phyloP scores from a whole-genome alignment of 2,113 vertebrate species.

The Charina bottae region DNA sequence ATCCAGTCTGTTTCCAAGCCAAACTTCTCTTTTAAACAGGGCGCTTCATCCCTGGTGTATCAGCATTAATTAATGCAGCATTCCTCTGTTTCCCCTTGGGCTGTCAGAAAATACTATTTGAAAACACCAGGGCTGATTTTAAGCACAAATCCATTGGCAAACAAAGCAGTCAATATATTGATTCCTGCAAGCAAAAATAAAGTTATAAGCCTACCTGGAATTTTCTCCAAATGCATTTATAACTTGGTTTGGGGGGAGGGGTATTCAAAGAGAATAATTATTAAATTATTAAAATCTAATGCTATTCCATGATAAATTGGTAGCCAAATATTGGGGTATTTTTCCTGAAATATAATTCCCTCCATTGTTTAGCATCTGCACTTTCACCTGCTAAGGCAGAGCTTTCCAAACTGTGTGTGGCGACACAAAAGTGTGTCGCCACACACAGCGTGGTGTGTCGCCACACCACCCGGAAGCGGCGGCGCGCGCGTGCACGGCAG shows the following conservation, averaged over 20 bases:
- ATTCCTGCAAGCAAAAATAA: constrained; percentile 20
- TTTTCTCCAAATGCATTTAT: neutral
- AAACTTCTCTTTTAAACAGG: constrained; percentile 41
- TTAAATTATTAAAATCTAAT: neutral
- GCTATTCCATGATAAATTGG: neutral
- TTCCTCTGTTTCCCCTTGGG: constrained; percentile 51
- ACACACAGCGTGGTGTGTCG: no score
- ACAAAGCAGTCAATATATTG: constrained; percentile 24
- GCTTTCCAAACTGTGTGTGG: no score
- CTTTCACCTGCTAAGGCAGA: neutral
- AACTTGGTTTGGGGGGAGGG: neutral
- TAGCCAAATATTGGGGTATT: neutral
- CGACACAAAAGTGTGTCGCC: no score
- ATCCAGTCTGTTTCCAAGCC: constrained; percentile 54
- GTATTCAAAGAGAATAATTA: neutral
- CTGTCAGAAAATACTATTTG: constrained; percentile 45
- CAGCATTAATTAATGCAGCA: constrained; percentile 60
- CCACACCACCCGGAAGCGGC: no score
- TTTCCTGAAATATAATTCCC: neutral
- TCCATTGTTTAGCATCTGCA: neutral
- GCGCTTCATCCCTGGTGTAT: neutral
- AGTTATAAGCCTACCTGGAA: neutral
- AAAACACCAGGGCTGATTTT: constrained; percentile 33
- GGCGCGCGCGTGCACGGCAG: no score
- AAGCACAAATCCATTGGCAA: constrained; percentile 50